These are phyloP conservation scores for Hiodon alosoides DNA, from an alignment of 2,113 vertebrate genomes.

Conservation along the genomic window DNA sequence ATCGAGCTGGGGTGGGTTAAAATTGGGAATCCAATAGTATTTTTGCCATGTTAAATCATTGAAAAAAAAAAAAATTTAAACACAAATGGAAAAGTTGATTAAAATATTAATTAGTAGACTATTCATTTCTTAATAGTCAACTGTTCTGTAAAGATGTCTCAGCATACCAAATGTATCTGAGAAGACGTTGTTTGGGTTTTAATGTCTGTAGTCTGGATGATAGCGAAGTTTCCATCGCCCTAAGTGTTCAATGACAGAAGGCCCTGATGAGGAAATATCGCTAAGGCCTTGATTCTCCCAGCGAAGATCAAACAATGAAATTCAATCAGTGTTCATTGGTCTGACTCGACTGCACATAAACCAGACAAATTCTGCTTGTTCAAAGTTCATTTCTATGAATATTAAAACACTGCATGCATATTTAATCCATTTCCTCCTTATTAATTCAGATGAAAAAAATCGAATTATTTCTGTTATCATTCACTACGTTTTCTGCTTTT, in stretches of 20 bases:
- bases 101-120: too few species aligned
- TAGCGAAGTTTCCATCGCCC: neutral
- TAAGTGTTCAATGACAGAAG: neutral
- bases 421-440: constrained; percentile 66
- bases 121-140: too few species aligned
- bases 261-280: neutral
- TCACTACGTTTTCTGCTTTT: constrained; percentile 42
- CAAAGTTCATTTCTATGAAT: constrained; percentile 73
- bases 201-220: neutral
- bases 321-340: constrained; percentile 55
- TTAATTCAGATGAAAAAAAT: constrained; percentile 65
- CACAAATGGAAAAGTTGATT: too few species aligned
- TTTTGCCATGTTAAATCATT: too few species aligned
- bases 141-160: too few species aligned
- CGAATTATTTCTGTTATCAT: constrained; percentile 47
- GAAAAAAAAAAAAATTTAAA: too few species aligned
- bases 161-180: too few species aligned
- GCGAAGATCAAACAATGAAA: constrained; percentile 69
- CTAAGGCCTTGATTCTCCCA: constrained; percentile 39
- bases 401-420: constrained; percentile 67
- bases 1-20: too few species aligned
- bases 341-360: constrained; percentile 60
- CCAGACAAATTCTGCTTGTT: constrained; percentile 57
- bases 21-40: too few species aligned
- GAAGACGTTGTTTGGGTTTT: neutral